These are phyloP conservation scores for Rhynchonema sp. DNA, from an alignment of 2,888 invertebrate genomes.

Conservation along the genomic window DNA sequence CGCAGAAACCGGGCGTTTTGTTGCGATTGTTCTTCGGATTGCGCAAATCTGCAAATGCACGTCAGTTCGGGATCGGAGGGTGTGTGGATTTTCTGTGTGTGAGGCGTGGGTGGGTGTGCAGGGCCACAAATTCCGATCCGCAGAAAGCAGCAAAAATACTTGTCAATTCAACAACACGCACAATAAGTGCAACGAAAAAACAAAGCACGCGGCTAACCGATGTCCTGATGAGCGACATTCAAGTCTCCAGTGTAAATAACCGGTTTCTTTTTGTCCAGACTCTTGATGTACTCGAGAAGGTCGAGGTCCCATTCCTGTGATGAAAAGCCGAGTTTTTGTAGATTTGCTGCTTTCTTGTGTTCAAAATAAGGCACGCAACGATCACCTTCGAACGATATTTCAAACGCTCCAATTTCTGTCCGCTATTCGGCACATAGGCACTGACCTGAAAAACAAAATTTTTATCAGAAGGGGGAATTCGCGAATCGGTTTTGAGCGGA, in stretches of 20 bases:
- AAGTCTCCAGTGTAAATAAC: constrained; percentile 88
- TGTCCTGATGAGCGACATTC: constrained; percentile 87
- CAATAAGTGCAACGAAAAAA: neutral
- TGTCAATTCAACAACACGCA: neutral
- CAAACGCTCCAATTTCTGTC: constrained; percentile 62
- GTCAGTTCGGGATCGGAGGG: no score
- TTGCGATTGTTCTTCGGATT: constrained; percentile 73
- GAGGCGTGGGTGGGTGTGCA: no score
- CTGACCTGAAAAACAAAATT: neutral
- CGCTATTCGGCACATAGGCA: constrained; percentile 77
- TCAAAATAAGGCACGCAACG: no score
- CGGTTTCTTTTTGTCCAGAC: constrained; percentile 67
- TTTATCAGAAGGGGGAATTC: neutral
- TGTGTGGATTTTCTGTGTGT: no score
- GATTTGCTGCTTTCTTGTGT: no score
- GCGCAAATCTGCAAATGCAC: constrained; percentile 50
- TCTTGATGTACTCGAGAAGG: constrained; percentile 55
- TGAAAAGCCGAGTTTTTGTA: no score
- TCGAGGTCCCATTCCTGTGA: constrained; percentile 73
- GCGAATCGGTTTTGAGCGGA: no score
- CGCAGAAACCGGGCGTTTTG: constrained; percentile 82
- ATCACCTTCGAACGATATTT: constrained; percentile 51
- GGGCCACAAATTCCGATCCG: no score
- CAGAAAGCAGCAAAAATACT: no score
- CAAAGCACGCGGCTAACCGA: constrained; percentile 42